Conservation (phyloP, 35 echinoderm and acorn worm genomes). For the Anneissia japonica region DNA sequence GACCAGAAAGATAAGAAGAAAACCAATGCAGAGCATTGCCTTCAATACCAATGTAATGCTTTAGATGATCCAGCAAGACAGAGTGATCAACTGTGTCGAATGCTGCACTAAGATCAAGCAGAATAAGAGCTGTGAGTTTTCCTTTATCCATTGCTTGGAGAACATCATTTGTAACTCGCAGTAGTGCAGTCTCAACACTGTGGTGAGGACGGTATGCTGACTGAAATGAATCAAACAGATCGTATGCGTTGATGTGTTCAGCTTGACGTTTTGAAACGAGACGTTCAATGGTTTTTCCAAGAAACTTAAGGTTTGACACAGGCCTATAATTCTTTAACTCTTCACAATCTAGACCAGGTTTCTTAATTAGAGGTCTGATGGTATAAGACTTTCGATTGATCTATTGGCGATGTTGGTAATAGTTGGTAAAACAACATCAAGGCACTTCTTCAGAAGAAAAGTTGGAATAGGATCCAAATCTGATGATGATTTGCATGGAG, state of each 20-base stretch:
- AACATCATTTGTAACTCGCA: constrained; percentile 51
- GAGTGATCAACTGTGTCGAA: constrained; percentile 59
- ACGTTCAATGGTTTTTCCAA: constrained; percentile 38
- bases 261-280: constrained; percentile 5
- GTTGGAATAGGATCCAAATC: constrained; percentile 16
- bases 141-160: constrained; percentile 37
- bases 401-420: constrained; percentile 17
- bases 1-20: constrained; percentile 25
- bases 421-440: constrained; percentile 3
- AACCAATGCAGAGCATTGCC: constrained; percentile 23
- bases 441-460: constrained; percentile 20
- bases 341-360: constrained; percentile 14
- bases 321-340: constrained; percentile 58
- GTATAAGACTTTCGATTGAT: not conserved
- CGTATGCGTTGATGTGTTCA: constrained; percentile 18
- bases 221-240: constrained; percentile 29
- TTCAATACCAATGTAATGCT: constrained; percentile 22
- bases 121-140: constrained; percentile 27
- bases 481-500: not conserved
- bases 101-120: constrained; percentile 37
- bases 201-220: constrained; percentile 27
- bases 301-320: constrained; percentile 42
- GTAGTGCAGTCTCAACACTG: constrained; percentile 48
- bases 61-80: constrained; percentile 29
- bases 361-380: constrained; percentile 36